Evolutionary conservation across 2,888 invertebrate species (phyloP), one percentile per base, ranked within the genome.

Genomic region (Andrena chrysosceles): DNA sequence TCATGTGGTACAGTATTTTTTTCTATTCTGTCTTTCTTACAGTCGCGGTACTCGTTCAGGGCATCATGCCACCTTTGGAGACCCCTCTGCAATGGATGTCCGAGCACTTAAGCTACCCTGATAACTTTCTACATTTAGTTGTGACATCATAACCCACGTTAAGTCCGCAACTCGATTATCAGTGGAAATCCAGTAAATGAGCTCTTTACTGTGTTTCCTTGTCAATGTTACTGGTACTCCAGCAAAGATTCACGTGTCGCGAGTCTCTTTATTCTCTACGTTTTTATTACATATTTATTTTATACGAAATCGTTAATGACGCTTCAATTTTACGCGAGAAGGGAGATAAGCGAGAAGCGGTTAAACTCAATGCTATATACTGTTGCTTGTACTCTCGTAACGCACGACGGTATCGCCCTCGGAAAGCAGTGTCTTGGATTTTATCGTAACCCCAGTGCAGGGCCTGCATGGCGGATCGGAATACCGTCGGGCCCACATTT

Each of bases 71-170:
- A 73, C 98, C 99, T 2, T 91, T 96, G 83, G 98, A 99, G 84
- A 98, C 99, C 10, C 99, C 99, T 13, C 94, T 99, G 10, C 98
- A 99, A 91, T 99, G 99, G 99, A 96, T 99, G 94, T 98, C 99
- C 29, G 99, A 99, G 94, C 99, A 99, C 94, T 95, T 99, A 91
- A 98, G 99, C 94, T 99, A 99, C 94, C 99, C 99, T 0, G 99
- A 99, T 94, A 99, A 99, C 95, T 99, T 99, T 94, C 95, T 99
- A 85, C 99, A 99, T 95, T 95, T 99, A 89, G 96, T 96, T 93
- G 93, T 97, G 77, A 85, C 86, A 8, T 91, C 90, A 89, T 93
- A 93, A 93, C 91, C 81, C 68, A 81, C 26, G 64, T 69, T 26
- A 26, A 75, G 67, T n/a, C 48, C 13, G 20, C 10, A 49, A 48